These are phyloP conservation scores for Agelas oroides DNA, from an alignment of 37 sponge, comb jelly and placozoan species.

Conservation along the genomic window DNA sequence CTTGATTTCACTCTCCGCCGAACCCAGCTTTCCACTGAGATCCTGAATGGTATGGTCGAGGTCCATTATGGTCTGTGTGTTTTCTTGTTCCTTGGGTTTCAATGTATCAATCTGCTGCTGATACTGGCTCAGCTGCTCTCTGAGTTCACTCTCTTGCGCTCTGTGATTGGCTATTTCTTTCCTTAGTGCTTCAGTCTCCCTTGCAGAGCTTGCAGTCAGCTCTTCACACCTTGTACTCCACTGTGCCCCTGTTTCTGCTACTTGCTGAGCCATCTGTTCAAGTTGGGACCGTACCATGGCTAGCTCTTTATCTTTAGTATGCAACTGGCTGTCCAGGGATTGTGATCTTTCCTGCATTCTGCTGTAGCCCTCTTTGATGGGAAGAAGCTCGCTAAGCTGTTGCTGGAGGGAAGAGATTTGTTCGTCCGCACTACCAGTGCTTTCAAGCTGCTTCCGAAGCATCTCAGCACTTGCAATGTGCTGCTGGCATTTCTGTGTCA, in stretches of 20 bases:
- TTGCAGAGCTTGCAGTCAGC: neutral
- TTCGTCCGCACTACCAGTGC: slow-evolving; percentile 24
- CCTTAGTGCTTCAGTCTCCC: slow-evolving; percentile 10
- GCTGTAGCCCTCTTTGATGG: neutral
- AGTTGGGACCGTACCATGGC: neutral
- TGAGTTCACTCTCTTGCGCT: neutral
- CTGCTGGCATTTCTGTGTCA: slow-evolving; percentile 29
- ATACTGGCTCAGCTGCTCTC: neutral
- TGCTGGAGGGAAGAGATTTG: slow-evolving; percentile 31
- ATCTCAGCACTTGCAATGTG: neutral
- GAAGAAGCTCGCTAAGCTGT: neutral
- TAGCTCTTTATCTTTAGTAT: neutral
- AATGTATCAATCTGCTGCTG: neutral
- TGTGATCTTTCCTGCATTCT: neutral
- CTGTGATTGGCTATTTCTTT: neutral
- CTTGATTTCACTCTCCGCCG: neutral
- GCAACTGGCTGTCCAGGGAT: neutral
- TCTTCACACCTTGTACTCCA: neutral
- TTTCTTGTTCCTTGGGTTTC: neutral
- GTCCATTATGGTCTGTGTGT: slow-evolving; percentile 1
- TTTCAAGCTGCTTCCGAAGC: slow-evolving; percentile 34
- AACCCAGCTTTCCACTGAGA: slow-evolving; percentile 1
- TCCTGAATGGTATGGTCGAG: slow-evolving; percentile 16
- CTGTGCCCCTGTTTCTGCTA: slow-evolving; percentile 7
- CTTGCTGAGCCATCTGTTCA: neutral